These are phyloP conservation scores for Adelges cooleyi DNA, from an alignment of 1,140 invertebrate genomes.

Conservation along the genomic window DNA sequence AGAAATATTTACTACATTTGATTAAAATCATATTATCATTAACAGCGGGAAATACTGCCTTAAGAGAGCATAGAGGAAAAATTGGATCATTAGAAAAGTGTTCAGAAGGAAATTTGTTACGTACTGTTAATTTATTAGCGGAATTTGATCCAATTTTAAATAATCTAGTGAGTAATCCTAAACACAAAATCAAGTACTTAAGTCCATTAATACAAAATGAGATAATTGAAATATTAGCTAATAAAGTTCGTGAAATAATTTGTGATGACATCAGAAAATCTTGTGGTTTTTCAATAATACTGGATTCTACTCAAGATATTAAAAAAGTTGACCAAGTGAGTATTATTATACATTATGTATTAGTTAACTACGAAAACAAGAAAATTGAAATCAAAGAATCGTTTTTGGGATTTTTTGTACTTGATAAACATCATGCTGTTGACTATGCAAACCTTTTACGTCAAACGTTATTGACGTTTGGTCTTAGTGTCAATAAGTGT, in stretches of 20 bases:
- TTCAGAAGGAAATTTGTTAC: not conserved
- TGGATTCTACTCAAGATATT: slow-evolving; percentile 30
- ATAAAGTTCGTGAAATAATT: not conserved
- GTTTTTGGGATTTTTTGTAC: not conserved
- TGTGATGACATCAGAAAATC: not conserved
- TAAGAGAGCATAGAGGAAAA: not conserved
- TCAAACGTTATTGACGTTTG: too few species aligned
- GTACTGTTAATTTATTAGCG: not conserved
- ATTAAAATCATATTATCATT: not conserved
- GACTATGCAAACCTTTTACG: too few species aligned
- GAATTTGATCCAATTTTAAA: slow-evolving; percentile 1
- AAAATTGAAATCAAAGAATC: slow-evolving; percentile 16
- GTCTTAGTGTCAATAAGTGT: not conserved
- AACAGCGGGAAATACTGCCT: not conserved
- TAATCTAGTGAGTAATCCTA: not conserved
- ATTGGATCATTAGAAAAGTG: not conserved
- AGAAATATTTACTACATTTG: not conserved
- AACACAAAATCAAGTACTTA: not conserved
- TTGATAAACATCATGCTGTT: not conserved
- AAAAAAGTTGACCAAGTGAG: slow-evolving; percentile 20
- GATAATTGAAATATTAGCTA: not conserved
- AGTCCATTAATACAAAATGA: not conserved
- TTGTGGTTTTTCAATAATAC: slow-evolving; percentile 1
- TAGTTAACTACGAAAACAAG: too few species aligned
- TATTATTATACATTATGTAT: slow-evolving; percentile 4